These are phyloP conservation scores for Leptoclinus maculatus DNA, from an alignment of 2,797 vertebrate genomes.

Conservation along the genomic window DNA sequence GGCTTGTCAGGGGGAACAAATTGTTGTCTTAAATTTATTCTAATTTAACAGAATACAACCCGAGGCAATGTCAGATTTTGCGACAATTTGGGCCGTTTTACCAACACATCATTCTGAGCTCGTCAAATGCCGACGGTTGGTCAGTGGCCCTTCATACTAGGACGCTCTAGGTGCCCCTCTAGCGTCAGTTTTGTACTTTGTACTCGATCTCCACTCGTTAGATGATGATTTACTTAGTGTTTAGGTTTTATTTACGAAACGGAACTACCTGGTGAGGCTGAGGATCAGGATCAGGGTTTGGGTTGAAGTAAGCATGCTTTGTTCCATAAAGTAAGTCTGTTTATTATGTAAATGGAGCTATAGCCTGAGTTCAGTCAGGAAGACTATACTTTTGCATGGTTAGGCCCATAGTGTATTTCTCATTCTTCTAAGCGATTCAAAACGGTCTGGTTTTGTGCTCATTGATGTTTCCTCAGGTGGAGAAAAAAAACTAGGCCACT, in stretches of 20 bases:
- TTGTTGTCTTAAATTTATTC: conserved; percentile 10
- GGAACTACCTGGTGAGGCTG: neutral
- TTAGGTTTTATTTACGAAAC: neutral
- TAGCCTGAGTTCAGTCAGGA: neutral
- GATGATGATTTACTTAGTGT: neutral
- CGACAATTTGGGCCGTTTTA: neutral
- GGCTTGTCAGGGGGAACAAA: neutral
- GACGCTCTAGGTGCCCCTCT: neutral
- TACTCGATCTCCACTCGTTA: neutral
- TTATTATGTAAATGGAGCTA: neutral
- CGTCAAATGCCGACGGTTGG: neutral
- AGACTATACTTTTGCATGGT: neutral
- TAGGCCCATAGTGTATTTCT: neutral
- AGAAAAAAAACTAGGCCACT: no score
- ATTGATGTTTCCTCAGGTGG: no score
- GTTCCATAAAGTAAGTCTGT: neutral
- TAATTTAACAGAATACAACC: neutral
- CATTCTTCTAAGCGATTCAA: no score
- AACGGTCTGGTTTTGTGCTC: no score
- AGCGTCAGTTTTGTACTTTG: neutral
- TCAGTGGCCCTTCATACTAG: neutral
- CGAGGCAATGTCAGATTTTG: neutral
- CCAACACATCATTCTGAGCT: neutral
- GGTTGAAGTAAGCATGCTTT: neutral
- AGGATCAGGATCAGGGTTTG: neutral